These are phyloP conservation scores for Eupristina koningsbergeri DNA, from an alignment of 1,140 invertebrate genomes.

Conservation along the genomic window DNA sequence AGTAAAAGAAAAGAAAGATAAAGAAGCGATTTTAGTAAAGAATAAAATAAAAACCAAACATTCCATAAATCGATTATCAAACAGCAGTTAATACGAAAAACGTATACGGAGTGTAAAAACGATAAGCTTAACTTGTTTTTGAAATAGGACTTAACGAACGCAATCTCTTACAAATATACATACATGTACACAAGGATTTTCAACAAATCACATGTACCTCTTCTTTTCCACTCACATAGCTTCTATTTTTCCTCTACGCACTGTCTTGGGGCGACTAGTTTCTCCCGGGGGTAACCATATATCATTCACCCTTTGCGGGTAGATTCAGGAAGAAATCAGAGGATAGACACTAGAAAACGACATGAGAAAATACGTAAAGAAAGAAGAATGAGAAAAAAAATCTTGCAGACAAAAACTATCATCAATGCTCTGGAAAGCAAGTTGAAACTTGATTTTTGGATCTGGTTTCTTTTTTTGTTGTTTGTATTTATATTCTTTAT, in stretches of 20 bases:
- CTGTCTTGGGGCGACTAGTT: constrained; percentile 35
- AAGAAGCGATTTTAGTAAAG: neutral
- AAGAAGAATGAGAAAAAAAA: constrained; percentile 68
- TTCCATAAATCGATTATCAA: neutral
- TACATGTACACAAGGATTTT: neutral
- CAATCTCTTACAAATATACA: neutral
- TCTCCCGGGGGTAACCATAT: constrained; percentile 69
- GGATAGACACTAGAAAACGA: neutral
- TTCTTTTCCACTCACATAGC: constrained; percentile 44
- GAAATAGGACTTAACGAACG: neutral
- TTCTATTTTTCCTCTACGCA: neutral
- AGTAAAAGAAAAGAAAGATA: too few species aligned
- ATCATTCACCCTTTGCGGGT: constrained; percentile 69
- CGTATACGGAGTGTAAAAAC: neutral
- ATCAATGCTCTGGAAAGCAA: constrained; percentile 63
- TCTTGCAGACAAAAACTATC: constrained; percentile 73
- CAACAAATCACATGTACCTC: constrained; percentile 33
- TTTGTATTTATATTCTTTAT: neutral
- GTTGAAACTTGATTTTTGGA: neutral
- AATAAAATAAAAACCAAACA: neutral
- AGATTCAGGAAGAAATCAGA: neutral
- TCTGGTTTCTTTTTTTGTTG: neutral
- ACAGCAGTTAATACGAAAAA: neutral
- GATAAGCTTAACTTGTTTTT: neutral
- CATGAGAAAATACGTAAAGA: constrained; percentile 59